Evolutionary conservation across 2,888 invertebrate genomes (phyloP), one percentile per base, ranked within the genome.

Genomic region (Oeneis ivallda): DNA sequence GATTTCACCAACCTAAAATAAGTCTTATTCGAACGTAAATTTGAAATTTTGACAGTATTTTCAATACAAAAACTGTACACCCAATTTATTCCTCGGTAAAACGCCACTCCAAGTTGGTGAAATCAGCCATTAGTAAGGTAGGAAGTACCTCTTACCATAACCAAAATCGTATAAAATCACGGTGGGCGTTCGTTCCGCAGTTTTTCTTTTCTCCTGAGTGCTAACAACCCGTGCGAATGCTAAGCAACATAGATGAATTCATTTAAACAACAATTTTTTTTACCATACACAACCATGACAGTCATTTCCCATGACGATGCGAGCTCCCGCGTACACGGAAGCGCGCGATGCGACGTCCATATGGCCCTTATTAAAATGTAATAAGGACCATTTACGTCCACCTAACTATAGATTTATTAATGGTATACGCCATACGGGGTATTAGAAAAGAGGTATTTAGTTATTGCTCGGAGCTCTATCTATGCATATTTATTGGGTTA

Each of bases 251-350:
- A 50, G 56, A 56, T 61, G 17, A 65, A 65, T 57, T 65, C 39
- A 65, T 57, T 61, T 57, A 61, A 57, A 34, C 47, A 57, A 56
- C 56, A 62, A 50, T 62, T 52, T 65, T 64, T n/a, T 64, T 57
- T 64, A 53, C 52, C 54, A 58, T 66, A 57, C 65, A 57, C 77
- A 84, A 70, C 84, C 83, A 81, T 84, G 76, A 59, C 57, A 71
- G 76, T 74, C 76, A 77, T 77, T 87, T 87, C 89, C 86, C 89
- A 89, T 86, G 82, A 79, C 82, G 83, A 78, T 79, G 82, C 79
- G 82, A 84, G 81, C 80, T 79, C 79, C 84, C 84, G 87, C 83
- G 50, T 49, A 83, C 74, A 78, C 83, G 88, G 86, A 88, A 88
- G 77, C 78, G 71, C 43, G n/a, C n/a, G 15, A 9, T 39, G 58